phyloP scores from a whole-genome alignment of 1,140 invertebrate species.

The Drusus annulatus region DNA sequence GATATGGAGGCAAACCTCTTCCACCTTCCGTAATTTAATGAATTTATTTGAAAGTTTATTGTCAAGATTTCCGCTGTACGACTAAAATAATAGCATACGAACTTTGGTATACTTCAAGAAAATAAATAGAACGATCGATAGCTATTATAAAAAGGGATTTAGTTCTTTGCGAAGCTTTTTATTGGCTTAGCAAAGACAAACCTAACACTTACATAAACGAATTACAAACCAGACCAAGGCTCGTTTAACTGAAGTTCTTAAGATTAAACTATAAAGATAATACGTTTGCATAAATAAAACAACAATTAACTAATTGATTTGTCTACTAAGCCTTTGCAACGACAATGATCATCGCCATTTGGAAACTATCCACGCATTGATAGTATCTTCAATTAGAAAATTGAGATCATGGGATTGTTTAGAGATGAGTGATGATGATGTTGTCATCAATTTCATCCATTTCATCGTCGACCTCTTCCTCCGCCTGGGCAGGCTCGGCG shows the following conservation, averaged over 20 bases:
- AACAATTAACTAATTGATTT: slow-evolving; percentile 17
- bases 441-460: slow-evolving; percentile 89
- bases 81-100: no score
- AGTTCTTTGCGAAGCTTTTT: no score
- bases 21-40: no score
- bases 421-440: slow-evolving; percentile 88
- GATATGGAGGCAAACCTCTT: no score
- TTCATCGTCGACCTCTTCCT: slow-evolving; percentile 87
- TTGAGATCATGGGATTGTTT: slow-evolving; percentile 60
- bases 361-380: background rate
- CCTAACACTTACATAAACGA: background rate
- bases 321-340: background rate
- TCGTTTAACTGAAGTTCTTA: background rate
- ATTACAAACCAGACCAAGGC: background rate
- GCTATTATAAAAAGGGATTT: no score
- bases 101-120: no score
- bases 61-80: no score
- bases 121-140: no score
- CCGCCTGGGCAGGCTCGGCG: slow-evolving; percentile 82
- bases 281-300: slow-evolving; percentile 6
- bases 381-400: background rate
- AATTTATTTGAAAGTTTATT: no score
- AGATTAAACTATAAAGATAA: background rate
- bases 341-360: no score
- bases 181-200: no score